phyloP scores from a whole-genome alignment of 2,888 invertebrate species.

The Ennomos quercinarius region DNA sequence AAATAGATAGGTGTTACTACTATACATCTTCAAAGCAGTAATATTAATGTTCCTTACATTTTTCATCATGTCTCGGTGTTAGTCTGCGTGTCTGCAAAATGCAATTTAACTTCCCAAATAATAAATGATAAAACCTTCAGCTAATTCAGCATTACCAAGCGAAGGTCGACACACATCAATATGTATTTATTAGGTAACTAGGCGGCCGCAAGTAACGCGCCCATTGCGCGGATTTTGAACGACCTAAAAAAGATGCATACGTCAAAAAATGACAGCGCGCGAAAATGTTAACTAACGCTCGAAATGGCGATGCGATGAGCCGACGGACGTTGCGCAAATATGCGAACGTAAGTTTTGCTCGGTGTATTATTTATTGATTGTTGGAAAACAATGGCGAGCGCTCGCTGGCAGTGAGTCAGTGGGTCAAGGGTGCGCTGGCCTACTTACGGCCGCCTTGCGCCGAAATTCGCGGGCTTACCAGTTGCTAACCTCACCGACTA shows the following conservation, averaged over 20 bases:
- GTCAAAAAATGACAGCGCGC: constrained; percentile 60
- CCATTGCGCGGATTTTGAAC: constrained; percentile 44
- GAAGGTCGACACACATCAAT: constrained; percentile 66
- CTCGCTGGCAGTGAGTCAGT: constrained; percentile 83
- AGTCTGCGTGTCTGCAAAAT: not conserved
- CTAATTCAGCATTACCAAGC: constrained; percentile 56
- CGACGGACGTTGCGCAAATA: constrained; percentile 69
- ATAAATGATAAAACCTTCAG: constrained; percentile 50
- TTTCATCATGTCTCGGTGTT: too few relatives aligned
- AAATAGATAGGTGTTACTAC: too few relatives aligned
- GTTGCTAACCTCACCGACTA: constrained; percentile 75
- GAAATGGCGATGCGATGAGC: constrained; percentile 63
- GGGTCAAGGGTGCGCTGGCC: constrained; percentile 82
- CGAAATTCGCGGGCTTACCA: constrained; percentile 80
- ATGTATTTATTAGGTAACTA: constrained; percentile 58
- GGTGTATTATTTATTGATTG: constrained; percentile 84
- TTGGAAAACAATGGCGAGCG: constrained; percentile 83
- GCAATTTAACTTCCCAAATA: constrained; percentile 31
- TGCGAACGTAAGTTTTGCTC: constrained; percentile 72
- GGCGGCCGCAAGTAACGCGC: constrained; percentile 44
- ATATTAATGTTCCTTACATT: too few relatives aligned
- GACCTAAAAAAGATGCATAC: constrained; percentile 59
- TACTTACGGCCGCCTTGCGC: constrained; percentile 78
- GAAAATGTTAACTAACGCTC: constrained; percentile 62
- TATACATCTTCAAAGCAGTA: too few relatives aligned